Conservation (phyloP, 64 coral and sea anemone genomes). For the Acropora tenuis region DNA sequence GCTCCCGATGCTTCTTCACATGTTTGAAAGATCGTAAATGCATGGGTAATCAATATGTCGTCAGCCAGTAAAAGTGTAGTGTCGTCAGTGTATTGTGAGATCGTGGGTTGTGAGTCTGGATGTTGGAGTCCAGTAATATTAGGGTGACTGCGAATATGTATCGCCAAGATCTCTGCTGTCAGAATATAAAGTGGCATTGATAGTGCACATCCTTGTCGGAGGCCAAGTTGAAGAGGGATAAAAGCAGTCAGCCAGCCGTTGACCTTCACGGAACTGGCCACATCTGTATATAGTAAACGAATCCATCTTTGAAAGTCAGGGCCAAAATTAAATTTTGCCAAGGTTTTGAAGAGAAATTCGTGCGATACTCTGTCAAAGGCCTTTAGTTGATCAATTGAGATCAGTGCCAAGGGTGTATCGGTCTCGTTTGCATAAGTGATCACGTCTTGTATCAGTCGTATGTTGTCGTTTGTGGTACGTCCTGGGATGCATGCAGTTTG, state of each 20-base stretch:
- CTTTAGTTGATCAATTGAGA: slow-evolving; percentile 34
- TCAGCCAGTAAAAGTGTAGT: background rate
- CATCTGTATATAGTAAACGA: background rate
- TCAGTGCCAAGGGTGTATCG: background rate
- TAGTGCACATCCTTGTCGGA: background rate
- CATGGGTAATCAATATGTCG: background rate
- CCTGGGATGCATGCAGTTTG: slow-evolving; percentile 38
- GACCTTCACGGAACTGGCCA: background rate
- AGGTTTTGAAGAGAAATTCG: background rate
- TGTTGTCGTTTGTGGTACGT: slow-evolving; percentile 11
- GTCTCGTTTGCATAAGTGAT: slow-evolving; percentile 13
- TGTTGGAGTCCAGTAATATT: too few relatives aligned
- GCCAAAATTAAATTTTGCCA: background rate
- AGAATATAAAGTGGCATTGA: too few relatives aligned
- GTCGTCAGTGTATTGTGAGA: slow-evolving; percentile 11
- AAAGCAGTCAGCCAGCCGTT: too few relatives aligned
- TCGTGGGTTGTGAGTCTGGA: background rate
- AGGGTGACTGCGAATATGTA: too few relatives aligned
- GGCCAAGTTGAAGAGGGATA: background rate
- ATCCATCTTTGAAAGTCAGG: background rate
- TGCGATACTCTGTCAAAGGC: slow-evolving; percentile 3
- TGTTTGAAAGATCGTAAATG: background rate
- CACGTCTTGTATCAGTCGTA: background rate
- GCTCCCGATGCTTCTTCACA: too few relatives aligned
- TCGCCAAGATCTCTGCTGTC: too few relatives aligned